phyloP scores from a whole-genome alignment of 2,888 invertebrate species.

The Nomada lathburiana region DNA sequence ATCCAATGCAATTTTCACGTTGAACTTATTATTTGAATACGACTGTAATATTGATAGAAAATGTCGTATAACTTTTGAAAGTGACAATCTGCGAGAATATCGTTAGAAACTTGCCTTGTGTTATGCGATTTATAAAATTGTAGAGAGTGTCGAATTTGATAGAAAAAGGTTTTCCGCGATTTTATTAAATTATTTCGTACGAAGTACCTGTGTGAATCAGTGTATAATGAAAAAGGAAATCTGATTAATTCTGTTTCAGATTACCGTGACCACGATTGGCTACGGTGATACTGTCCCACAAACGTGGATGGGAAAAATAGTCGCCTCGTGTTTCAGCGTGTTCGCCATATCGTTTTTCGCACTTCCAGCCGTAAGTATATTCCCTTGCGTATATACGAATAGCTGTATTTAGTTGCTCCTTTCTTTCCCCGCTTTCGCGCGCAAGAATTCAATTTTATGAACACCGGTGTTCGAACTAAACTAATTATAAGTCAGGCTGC shows the following conservation, averaged over 20 bases:
- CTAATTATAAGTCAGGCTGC: too few relatives aligned
- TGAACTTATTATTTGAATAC: too few relatives aligned
- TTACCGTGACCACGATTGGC: slow-evolving; percentile 94
- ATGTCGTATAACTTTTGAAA: too few relatives aligned
- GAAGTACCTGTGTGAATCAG: neutral
- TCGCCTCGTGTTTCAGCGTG: slow-evolving; percentile 93
- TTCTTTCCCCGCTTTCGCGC: too few relatives aligned
- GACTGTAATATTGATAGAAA: too few relatives aligned
- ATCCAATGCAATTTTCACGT: too few relatives aligned
- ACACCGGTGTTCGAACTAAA: too few relatives aligned
- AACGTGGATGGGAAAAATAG: slow-evolving; percentile 94
- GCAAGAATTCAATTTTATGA: too few relatives aligned
- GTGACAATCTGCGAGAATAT: too few relatives aligned
- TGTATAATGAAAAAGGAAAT: neutral
- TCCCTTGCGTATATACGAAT: neutral
- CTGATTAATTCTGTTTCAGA: slow-evolving; percentile 84
- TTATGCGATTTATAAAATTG: neutral
- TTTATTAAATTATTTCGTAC: neutral
- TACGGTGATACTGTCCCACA: slow-evolving; percentile 95
- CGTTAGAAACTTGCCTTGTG: too few relatives aligned
- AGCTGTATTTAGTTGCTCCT: neutral
- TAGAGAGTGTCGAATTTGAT: neutral
- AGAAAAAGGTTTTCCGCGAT: neutral
- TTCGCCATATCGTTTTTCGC: slow-evolving; percentile 95
- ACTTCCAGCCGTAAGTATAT: slow-evolving; percentile 91